phyloP scores from a whole-genome alignment of 2,888 invertebrate genomes.

The Lucinisca nassula region DNA sequence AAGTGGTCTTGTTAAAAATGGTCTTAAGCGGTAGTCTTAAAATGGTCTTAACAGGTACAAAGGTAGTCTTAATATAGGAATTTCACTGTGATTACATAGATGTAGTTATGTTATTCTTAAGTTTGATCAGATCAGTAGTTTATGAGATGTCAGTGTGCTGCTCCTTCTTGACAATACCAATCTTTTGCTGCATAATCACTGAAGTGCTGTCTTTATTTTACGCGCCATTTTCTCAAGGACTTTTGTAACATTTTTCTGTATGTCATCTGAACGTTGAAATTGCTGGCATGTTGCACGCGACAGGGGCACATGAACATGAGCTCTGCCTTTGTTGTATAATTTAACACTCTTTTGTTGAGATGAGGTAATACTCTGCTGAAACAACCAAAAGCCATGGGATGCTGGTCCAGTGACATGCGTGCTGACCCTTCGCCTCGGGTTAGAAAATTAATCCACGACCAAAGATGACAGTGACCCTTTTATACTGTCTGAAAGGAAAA shows the following conservation, averaged over 20 bases:
- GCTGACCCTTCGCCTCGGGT: conserved; percentile 11
- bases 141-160: no score
- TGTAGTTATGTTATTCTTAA: no score
- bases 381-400: background rate
- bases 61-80: no score
- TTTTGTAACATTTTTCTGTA: background rate
- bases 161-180: background rate
- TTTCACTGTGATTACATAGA: no score
- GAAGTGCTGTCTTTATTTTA: background rate
- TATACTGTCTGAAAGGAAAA: conserved; percentile 29
- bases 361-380: conserved; percentile 15
- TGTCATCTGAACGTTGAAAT: background rate
- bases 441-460: conserved; percentile 19
- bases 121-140: no score
- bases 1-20: no score
- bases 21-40: no score
- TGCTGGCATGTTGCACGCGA: conserved; percentile 3
- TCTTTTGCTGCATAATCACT: background rate
- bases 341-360: conserved; percentile 1
- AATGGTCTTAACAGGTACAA: no score
- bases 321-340: background rate
- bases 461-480: conserved; percentile 13
- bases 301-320: conserved; percentile 10
- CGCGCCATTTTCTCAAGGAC: background rate
- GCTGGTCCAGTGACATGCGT: background rate